Evolutionary conservation across 1,140 invertebrate genomes (phyloP), one percentile per base, ranked within the genome.

Genomic region (Steinernema feltiae): DNA sequence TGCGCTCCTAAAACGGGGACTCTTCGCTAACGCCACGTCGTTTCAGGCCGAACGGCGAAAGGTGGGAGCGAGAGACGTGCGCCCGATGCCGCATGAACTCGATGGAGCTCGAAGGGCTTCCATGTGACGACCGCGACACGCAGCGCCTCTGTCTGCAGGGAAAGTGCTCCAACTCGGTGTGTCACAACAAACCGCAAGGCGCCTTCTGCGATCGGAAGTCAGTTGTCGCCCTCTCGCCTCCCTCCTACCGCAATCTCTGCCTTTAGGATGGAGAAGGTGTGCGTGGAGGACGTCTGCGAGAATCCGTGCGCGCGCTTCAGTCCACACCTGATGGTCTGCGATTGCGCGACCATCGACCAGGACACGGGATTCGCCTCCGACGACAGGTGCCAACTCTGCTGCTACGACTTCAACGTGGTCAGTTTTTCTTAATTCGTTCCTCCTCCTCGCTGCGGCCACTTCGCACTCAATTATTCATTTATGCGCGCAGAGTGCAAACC

Each of bases 111-210:
- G 84, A 85, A 48, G 84, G 84, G 1, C 75, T 86, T 15, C 76
- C 85, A 2, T 85, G 84, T 70, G 84, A 85, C 72, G 84, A 85
- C 72, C 76, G 76, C 12, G 85, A 85, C 74, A 69, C 84, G 41
- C 82, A 84, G 46, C 74, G 84, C 32, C 71, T 85, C 27, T 85
- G 84, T 71, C 78, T 86, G 7, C 82, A 84, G n/a, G 84, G 84
- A 17, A 87, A 87, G 71, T 85, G 84, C 78, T 84, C 84, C 30
- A 86, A 86, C 48, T 85, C 83, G 12, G 84, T 85, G 18, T 85
- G 84, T 71, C 80, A 84, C 76, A 80, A 85, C 73, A 85, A 85
- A 72, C 73, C 71, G 31, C 79, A 85, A 32, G 84, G 84, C 0
- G 63, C 72, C 30, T 85, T 81, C 70, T 85, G 85, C 72, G 84